phyloP scores from a whole-genome alignment of 1,140 invertebrate species.

The Drosophila serrata region DNA sequence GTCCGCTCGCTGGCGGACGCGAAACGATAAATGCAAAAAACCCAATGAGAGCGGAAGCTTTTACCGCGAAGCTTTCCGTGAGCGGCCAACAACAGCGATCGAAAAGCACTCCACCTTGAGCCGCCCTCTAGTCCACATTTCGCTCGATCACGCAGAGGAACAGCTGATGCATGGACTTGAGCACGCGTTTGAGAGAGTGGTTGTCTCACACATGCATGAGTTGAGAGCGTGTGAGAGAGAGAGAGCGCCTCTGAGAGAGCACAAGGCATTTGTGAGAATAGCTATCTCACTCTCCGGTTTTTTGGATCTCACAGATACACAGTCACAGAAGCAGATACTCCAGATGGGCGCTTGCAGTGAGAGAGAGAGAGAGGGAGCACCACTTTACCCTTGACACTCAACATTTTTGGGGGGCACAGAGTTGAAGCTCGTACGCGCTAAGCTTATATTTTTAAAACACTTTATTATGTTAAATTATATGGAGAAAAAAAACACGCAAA shows the following conservation, averaged over 20 bases:
- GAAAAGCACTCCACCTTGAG: conserved; percentile 52
- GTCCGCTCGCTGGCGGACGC: conserved; percentile 17
- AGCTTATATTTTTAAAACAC: background rate
- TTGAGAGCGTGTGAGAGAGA: no score
- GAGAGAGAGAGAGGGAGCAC: background rate
- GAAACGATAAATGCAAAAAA: conserved; percentile 56
- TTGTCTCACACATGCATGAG: no score
- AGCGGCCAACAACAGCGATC: conserved; percentile 8
- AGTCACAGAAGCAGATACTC: background rate
- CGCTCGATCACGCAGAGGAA: conserved; percentile 28
- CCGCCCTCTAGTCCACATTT: conserved; percentile 42
- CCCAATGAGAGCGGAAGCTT: conserved; percentile 20
- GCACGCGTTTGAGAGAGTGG: background rate
- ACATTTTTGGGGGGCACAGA: background rate
- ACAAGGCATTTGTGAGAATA: no score
- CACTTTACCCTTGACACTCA: conserved; percentile 28
- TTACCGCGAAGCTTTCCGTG: conserved; percentile 16
- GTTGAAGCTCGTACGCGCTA: conserved; percentile 5
- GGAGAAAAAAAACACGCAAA: conserved; percentile 18
- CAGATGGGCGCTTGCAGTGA: background rate
- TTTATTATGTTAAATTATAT: conserved; percentile 21
- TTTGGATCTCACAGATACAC: no score
- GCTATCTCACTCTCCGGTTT: no score
- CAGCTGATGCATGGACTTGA: conserved; percentile 13
- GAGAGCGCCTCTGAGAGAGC: no score